Evolutionary conservation across 1,140 invertebrate species (phyloP).

Genomic region (Neodiprion lecontei): DNA sequence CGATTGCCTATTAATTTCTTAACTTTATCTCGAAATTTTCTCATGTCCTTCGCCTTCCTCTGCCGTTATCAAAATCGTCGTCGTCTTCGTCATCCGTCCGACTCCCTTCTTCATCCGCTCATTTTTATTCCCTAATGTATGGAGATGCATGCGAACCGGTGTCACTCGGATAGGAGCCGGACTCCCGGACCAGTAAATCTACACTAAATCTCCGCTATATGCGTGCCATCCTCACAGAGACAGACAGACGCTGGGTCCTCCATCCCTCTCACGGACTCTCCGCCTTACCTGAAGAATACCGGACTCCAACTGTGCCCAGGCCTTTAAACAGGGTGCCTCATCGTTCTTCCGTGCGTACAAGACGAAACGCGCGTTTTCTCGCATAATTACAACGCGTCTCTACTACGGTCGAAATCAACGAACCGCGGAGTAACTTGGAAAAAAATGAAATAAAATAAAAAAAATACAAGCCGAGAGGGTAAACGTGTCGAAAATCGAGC

Average conservation of each 20-base stretch:
- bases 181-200: conserved; percentile 44
- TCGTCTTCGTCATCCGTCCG: conserved; percentile 26
- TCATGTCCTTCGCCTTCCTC: conserved; percentile 32
- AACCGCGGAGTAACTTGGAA: too few species aligned
- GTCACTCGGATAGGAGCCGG: conserved; percentile 9
- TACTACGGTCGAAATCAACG: too few species aligned
- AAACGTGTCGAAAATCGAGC: too few species aligned
- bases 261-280: conserved; percentile 14
- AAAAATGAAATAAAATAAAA: too few species aligned
- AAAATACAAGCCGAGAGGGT: too few species aligned
- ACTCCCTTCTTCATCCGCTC: conserved; percentile 35
- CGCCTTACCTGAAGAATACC: background rate
- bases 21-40: conserved; percentile 23
- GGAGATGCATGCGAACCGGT: conserved; percentile 15
- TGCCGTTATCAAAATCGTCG: background rate
- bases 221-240: conserved; percentile 41
- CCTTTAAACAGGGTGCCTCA: conserved; percentile 30
- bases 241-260: conserved; percentile 5
- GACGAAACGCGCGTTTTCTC: background rate
- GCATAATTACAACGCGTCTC: too few species aligned
- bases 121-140: background rate
- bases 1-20: background rate
- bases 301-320: conserved; percentile 2
- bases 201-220: conserved; percentile 34
- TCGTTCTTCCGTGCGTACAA: conserved; percentile 6